Evolutionary conservation across 2,888 invertebrate genomes (phyloP).

Genomic region (Hydraecia micacea): DNA sequence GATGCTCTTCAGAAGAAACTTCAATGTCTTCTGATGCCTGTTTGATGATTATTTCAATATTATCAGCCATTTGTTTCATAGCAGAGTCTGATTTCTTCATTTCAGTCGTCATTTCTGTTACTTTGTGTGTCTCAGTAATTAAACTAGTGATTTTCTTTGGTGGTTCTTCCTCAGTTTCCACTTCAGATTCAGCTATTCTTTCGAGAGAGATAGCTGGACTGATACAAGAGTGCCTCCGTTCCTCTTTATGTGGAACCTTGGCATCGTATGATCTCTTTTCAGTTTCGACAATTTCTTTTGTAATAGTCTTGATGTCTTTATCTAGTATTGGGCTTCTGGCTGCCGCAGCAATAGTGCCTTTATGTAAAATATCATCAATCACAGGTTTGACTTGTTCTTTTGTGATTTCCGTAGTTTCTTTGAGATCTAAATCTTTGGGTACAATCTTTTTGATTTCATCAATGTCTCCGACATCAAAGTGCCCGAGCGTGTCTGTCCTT

Average conservation of each 20-base stretch:
- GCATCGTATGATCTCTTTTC: slow-evolving; percentile 87
- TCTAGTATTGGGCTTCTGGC: slow-evolving; percentile 82
- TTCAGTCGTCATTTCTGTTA: slow-evolving; percentile 70
- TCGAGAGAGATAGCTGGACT: slow-evolving; percentile 88
- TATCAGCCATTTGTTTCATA: slow-evolving; percentile 89
- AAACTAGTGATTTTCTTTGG: slow-evolving; percentile 66
- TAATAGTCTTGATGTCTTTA: slow-evolving; percentile 82
- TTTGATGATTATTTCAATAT: slow-evolving; percentile 88
- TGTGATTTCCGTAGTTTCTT: slow-evolving; percentile 80
- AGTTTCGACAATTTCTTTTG: slow-evolving; percentile 83
- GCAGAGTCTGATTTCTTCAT: slow-evolving; percentile 88
- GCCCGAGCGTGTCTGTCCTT: slow-evolving; percentile 83
- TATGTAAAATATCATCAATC: slow-evolving; percentile 86
- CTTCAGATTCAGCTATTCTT: slow-evolving; percentile 87
- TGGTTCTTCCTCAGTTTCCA: slow-evolving; percentile 85
- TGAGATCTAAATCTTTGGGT: slow-evolving; percentile 76
- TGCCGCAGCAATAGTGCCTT: slow-evolving; percentile 82
- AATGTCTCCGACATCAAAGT: slow-evolving; percentile 78
- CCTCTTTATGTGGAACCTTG: slow-evolving; percentile 87
- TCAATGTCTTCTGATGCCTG: slow-evolving; percentile 88
- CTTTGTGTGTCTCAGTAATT: slow-evolving; percentile 63
- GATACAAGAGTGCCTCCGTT: slow-evolving; percentile 87
- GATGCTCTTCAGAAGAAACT: slow-evolving; percentile 82
- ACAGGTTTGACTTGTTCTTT: slow-evolving; percentile 86
- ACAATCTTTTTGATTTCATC: slow-evolving; percentile 74